Base-by-base conservation (phyloP, 1,140 invertebrate genomes). In the Cardiocondyla obscurior region DNA sequence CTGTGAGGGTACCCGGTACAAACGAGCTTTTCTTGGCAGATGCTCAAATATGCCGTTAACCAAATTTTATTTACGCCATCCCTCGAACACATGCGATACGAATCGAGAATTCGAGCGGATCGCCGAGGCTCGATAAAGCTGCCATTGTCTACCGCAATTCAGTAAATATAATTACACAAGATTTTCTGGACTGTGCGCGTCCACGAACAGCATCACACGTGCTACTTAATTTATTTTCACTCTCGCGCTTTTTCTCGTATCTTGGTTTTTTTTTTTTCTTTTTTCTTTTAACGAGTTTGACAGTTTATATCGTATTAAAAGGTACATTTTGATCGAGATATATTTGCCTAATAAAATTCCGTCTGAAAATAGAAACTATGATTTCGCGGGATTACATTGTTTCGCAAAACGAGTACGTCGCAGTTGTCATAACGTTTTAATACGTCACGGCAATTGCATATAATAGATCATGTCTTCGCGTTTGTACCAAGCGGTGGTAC, bases 21-120 rank as follows among this genome's bases (percentile, higher is more conserved):
- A 57, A 73, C 19, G 28, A 55, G 53, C 42, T 81, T 81, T 72
- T 44, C 36, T 81, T 73, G 51, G 67, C 77, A 4, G 33, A 30
- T 7, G 12, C 14, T 81, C 53, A 81, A 81, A 16, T 44, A 58
- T 58, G 22, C 36, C 28, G 67, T 46, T 58, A 58, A 53, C 46
- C 14, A 57, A 12, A 36, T 60, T 55, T 73, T 28, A 49, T 81
- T 73, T 73, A 39, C 28, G 14, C 7, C 14, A 3, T 72, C 55
- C 3, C 36, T 57, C 33, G 55, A 81, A 14, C 10, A 36, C 30
- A 14, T 51, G 8, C 12, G 28, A 72, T 19, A 25, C 22, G 12
- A 30, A 22, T n/a, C 1, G 12, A n/a, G 55, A 70, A 36, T 57
- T 36, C 7, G n/a, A 25, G 22, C 14, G 58, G 12, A 53, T 79